Conservation (phyloP, 2,888 invertebrate species). For the Zaprionus lineosus region DNA sequence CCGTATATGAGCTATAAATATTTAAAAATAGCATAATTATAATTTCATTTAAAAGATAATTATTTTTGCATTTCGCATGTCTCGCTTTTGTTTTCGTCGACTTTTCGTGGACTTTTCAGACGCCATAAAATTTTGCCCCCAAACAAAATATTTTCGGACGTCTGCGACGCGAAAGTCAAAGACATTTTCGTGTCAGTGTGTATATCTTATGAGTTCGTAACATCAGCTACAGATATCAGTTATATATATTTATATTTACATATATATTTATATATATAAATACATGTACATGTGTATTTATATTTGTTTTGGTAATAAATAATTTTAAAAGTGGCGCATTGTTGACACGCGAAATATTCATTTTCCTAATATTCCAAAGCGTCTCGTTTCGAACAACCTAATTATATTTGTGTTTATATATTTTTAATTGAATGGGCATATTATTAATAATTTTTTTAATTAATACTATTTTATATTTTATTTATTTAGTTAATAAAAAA, state of each 20-base stretch:
- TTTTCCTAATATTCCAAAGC: slow-evolving; percentile 21
- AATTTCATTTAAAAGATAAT: too few species aligned
- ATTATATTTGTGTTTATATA: slow-evolving; percentile 1
- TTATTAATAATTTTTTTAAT: not conserved
- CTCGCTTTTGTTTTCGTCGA: slow-evolving; percentile 46
- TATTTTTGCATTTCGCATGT: slow-evolving; percentile 22
- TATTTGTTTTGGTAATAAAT: slow-evolving; percentile 46
- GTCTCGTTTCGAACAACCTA: slow-evolving; percentile 21
- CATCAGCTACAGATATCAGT: not conserved
- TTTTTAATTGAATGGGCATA: too few species aligned
- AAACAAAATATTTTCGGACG: slow-evolving; percentile 39
- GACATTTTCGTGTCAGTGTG: slow-evolving; percentile 31
- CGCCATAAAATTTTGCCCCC: slow-evolving; percentile 25
- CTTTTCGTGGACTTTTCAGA: slow-evolving; percentile 16
- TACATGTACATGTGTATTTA: slow-evolving; percentile 21
- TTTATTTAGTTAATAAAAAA: slow-evolving; percentile 9
- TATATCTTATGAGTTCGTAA: slow-evolving; percentile 10
- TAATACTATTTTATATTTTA: slow-evolving; percentile 24
- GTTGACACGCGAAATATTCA: slow-evolving; percentile 59
- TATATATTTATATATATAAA: not conserved
- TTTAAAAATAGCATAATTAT: too few species aligned
- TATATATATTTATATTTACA: slow-evolving; percentile 9
- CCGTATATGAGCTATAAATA: too few species aligned
- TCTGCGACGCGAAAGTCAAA: slow-evolving; percentile 67
- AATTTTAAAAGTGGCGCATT: slow-evolving; percentile 23